These are phyloP conservation scores for Campopleginae sp. DNA, from an alignment of 2,888 invertebrate species.

Conservation along the genomic window DNA sequence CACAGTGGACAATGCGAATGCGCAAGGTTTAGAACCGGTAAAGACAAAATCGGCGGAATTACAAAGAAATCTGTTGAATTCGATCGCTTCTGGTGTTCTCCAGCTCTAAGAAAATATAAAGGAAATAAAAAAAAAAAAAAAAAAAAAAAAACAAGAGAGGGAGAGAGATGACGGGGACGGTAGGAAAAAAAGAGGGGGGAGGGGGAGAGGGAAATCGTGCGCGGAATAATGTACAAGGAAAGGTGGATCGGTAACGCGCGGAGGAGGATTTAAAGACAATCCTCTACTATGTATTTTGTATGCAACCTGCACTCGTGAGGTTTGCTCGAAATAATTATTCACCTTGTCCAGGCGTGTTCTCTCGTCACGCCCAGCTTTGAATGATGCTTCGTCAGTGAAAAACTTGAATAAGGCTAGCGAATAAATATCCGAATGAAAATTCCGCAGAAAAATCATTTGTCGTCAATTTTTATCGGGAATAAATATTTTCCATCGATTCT, in stretches of 20 bases:
- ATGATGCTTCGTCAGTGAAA: conserved; percentile 4
- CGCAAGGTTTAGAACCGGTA: no score
- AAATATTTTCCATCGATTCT: not conserved
- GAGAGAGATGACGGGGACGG: conserved; percentile 81
- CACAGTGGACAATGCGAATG: no score
- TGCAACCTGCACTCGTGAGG: conserved; percentile 42
- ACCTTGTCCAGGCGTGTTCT: conserved; percentile 52
- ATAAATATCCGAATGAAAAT: not conserved
- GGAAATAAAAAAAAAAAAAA: no score
- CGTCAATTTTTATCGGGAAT: not conserved
- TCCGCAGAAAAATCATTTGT: not conserved
- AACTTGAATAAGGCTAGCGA: not conserved
- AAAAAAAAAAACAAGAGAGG: conserved; percentile 73
- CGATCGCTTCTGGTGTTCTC: conserved; percentile 5
- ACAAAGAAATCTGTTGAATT: conserved; percentile 16
- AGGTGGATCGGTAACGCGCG: conserved; percentile 22
- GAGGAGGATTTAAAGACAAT: conserved; percentile 22
- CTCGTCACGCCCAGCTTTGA: conserved; percentile 54
- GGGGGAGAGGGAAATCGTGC: conserved; percentile 70
- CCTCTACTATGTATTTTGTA: conserved; percentile 4
- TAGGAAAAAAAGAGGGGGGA: conserved; percentile 72
- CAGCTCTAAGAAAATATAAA: no score
- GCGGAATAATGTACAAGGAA: conserved; percentile 45
- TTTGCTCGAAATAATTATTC: conserved; percentile 78
- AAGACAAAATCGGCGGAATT: not conserved